phyloP scores from a whole-genome alignment of 2,888 invertebrate species.

The Tetrapedia diversipes region DNA sequence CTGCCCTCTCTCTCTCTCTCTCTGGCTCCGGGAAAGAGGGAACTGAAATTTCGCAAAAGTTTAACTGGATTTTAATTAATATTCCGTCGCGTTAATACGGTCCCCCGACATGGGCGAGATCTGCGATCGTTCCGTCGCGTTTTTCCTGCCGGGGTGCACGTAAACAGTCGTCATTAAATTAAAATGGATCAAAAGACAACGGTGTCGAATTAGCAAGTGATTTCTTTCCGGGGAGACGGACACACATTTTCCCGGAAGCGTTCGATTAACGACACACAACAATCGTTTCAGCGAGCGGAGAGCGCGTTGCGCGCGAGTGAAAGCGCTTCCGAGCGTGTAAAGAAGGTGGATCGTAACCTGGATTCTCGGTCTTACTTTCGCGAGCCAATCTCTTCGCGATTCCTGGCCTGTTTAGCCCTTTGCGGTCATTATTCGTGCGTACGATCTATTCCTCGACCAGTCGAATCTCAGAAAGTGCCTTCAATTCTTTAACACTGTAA shows the following conservation, averaged over 20 bases:
- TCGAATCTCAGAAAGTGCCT: no score
- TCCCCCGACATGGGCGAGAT: slow-evolving; percentile 1
- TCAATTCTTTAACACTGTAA: no score
- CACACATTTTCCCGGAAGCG: slow-evolving; percentile 36
- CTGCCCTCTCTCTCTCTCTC: no score
- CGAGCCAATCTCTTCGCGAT: slow-evolving; percentile 44
- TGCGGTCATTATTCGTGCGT: not conserved
- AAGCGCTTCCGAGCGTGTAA: slow-evolving; percentile 65
- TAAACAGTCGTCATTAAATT: not conserved
- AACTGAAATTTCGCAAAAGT: slow-evolving; percentile 43
- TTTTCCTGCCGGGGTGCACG: no score
- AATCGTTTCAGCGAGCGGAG: slow-evolving; percentile 44
- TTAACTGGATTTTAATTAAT: slow-evolving; percentile 40
- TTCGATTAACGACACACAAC: slow-evolving; percentile 43
- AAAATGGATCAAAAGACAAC: not conserved
- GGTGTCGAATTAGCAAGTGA: not conserved
- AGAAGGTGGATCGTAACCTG: slow-evolving; percentile 68
- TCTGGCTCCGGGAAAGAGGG: no score
- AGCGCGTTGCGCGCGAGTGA: slow-evolving; percentile 58
- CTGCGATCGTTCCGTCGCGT: no score
- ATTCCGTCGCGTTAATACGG: slow-evolving; percentile 27
- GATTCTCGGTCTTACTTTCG: slow-evolving; percentile 66
- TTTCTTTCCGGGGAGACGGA: not conserved
- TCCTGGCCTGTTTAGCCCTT: slow-evolving; percentile 22
- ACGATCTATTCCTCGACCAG: not conserved